Evolutionary conservation across 2,113 vertebrate species (phyloP), one percentile per base, ranked within the genome.

Genomic region (Mobula birostris): DNA sequence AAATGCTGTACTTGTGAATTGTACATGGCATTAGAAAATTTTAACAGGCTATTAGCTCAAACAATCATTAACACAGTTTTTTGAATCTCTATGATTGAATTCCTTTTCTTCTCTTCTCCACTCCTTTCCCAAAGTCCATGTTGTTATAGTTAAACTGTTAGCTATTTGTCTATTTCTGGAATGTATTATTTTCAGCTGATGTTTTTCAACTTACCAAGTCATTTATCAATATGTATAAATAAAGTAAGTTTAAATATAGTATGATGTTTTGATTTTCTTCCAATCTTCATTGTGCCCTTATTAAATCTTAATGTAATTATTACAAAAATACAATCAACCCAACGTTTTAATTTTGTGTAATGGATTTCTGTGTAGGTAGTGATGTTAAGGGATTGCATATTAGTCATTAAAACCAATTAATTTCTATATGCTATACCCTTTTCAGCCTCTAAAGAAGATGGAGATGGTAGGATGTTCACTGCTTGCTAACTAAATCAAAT

Each of bases 191-290:
- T 74, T 61, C 36, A 21, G 48, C 56, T 87, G 83, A 40, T 82
- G 79, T 87, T 87, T 87, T 93, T 24, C 32, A 48, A 56, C 12
- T 70, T 56, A 76, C 36, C 9, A 74, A 70, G 70, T 56, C 91
- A 93, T 76, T 92, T 74, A 93, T 93, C 68, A 74, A 74, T 11
- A 74, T 93, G 91, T 56, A 76, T 76, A 93, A 93, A 74, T 93
- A 72, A 93, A 93, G 70, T 5, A 5, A 93, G 12, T 48, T 93
- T 93, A 93, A 93, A 9, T 74, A 93, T 56, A 93, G 70, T 76
- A 17, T 92, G 36, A 9, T 74, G 19, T 93, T 93, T 72, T 48
- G 17, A 93, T 8, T 61, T 24, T 27, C 72, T 74, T 72, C 40
- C 36, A 7, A 12, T 63, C 88, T 21, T 32, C 32, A 36, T 14